Evolutionary conservation across 2,113 vertebrate genomes (phyloP).

Genomic region (Rafetus swinhoei): DNA sequence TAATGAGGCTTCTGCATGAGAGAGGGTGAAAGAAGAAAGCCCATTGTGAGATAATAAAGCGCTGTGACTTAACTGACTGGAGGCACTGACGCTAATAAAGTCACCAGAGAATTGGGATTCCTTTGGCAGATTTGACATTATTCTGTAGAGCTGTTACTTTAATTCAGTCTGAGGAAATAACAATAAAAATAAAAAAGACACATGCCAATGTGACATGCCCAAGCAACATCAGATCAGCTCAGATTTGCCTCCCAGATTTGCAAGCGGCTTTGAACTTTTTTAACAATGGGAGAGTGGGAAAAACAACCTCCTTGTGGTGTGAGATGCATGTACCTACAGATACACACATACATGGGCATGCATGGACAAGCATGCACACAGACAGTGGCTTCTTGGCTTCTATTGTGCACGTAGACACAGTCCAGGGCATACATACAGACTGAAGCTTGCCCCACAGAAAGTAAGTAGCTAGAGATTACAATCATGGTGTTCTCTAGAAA

Average conservation of each 20-base stretch:
- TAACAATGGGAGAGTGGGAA: not conserved
- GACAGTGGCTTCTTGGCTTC: not conserved
- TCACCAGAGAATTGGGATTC: conserved; percentile 72
- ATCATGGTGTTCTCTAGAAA: not conserved
- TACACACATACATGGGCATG: not conserved
- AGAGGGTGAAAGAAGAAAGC: not conserved
- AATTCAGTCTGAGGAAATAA: conserved; percentile 16
- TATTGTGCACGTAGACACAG: not conserved
- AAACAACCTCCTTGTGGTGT: not conserved
- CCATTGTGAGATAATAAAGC: conserved; percentile 1
- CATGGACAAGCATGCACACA: not conserved
- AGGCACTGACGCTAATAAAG: conserved; percentile 74
- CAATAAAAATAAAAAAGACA: not conserved
- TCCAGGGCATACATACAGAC: not conserved
- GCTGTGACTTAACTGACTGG: conserved; percentile 22
- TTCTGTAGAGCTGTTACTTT: not conserved
- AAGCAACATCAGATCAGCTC: not conserved
- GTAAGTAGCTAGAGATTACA: not conserved
- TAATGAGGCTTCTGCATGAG: conserved; percentile 66
- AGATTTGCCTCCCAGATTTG: accelerated
- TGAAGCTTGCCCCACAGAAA: not conserved
- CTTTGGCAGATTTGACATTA: conserved; percentile 30
- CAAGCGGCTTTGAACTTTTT: not conserved
- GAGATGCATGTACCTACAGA: not conserved
- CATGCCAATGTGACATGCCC: accelerated